Evolutionary conservation across 2,888 invertebrate genomes (phyloP), one percentile per base, ranked within the genome.

Genomic region (Choristoneura rosaceana): DNA sequence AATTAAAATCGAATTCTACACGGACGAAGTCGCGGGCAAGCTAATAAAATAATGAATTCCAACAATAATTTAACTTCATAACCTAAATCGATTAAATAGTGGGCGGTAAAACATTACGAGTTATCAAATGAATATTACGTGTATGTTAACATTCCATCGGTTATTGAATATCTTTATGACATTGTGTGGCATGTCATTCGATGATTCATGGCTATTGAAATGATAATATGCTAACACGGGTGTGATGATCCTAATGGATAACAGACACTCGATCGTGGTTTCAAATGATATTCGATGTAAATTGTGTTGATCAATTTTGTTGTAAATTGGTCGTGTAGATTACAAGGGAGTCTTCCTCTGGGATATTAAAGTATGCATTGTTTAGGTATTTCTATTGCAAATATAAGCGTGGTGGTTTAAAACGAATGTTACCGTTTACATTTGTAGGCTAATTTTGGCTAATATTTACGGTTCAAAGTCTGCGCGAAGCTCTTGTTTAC

Each of bases 51-150:
- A 25, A 25, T 25, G 38, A 38, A 5, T 5, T 38, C 47, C 17
- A 3, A 15, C 9, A 52, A 52, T 17, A 17, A 52, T 7, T 17
- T 5, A 7, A 15, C 1, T 17, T 17, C 7, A 55, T 25, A 55
- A 12, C 25, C 55, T 7, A 25, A 55, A 9, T 12, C 55, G 55
- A 25, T 55, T 25, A 55, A 55, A 55, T n/a, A 12, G 50, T 25
- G 62, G 62, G 63, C 63, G 38, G 3, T 38, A 52, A 60, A 8
- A 15, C 50, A 52, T 15, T 17, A 25, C 55, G 9, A 9, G 34
- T 15, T 33, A 34, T 64, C 50, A 60, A 66, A 71, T 70, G 61
- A 66, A 66, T 70, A 66, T 71, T 55, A 38, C 38, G 38, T 5
- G 38, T 38, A 55, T 52, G 38, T 34, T 25, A 64, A 47, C 69